These are phyloP conservation scores for Aurelia aurita complex sp. Pacific DNA, from an alignment of 30 jellyfish, hydroid and myxozoan species.

Conservation along the genomic window DNA sequence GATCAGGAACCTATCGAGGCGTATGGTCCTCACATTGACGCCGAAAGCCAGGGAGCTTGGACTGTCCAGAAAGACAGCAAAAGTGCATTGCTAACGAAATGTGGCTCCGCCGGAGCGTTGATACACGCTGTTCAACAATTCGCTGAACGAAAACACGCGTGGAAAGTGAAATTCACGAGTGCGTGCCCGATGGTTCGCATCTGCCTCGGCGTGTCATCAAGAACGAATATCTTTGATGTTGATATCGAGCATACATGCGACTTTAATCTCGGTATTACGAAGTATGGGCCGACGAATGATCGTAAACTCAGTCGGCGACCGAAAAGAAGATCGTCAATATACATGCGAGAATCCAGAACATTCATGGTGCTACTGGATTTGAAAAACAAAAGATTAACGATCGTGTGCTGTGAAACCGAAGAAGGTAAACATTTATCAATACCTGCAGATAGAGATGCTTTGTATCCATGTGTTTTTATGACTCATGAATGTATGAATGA, in stretches of 20 bases:
- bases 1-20: slow-evolving; percentile 69
- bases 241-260: slow-evolving; percentile 72
- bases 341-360: slow-evolving; percentile 68
- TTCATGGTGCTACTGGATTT: slow-evolving; percentile 62
- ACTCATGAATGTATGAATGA: slow-evolving; percentile 72
- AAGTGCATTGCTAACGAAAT: slow-evolving; percentile 55
- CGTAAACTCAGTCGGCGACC: slow-evolving; percentile 54
- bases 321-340: slow-evolving; percentile 62
- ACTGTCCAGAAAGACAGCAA: slow-evolving; percentile 57
- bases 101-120: slow-evolving; percentile 76
- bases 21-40: slow-evolving; percentile 52
- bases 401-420: slow-evolving; percentile 71
- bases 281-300: slow-evolving; percentile 63
- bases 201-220: slow-evolving; percentile 69
- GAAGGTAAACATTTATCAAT: slow-evolving; percentile 62
- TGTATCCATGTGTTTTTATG: slow-evolving; percentile 77
- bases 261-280: slow-evolving; percentile 64
- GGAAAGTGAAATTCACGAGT: slow-evolving; percentile 69
- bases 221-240: slow-evolving; percentile 67
- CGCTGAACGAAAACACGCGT: slow-evolving; percentile 58
- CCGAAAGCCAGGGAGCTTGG: slow-evolving; percentile 73
- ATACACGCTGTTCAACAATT: slow-evolving; percentile 72
- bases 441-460: slow-evolving; percentile 46
- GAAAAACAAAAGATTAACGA: slow-evolving; percentile 60
- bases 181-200: slow-evolving; percentile 77